Conservation (phyloP, 2,888 invertebrate genomes). For the Thelaira solivaga region DNA sequence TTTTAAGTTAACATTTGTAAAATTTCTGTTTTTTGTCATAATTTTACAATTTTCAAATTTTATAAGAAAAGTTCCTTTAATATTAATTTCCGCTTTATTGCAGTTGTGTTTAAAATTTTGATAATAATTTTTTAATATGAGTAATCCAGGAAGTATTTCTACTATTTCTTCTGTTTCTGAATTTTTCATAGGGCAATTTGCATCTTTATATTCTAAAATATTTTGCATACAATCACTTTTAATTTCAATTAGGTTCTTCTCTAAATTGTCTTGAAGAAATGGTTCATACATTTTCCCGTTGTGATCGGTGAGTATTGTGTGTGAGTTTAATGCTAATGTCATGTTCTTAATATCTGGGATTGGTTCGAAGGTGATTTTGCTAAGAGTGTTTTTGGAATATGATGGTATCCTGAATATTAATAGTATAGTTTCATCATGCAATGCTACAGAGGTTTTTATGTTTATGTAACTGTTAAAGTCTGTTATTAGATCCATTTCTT, state of each 20-base stretch:
- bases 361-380: constrained; percentile 37
- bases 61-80: too few species aligned
- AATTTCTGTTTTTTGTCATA: constrained; percentile 27
- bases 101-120: constrained; percentile 17
- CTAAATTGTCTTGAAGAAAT: constrained; percentile 31
- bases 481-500: constrained; percentile 51
- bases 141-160: constrained; percentile 39
- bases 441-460: constrained; percentile 40
- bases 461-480: constrained; percentile 53
- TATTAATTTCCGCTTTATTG: constrained; percentile 11
- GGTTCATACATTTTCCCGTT: constrained; percentile 27
- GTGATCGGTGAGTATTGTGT: constrained; percentile 29
- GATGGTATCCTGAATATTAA: constrained; percentile 25
- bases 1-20: constrained; percentile 35
- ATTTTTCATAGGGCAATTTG: constrained; percentile 31
- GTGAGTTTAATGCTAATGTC: constrained; percentile 6
- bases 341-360: constrained; percentile 36
- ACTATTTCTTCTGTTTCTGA: constrained; percentile 3
- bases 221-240: not conserved
- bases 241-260: not conserved
- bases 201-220: constrained; percentile 19
- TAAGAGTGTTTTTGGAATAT: constrained; percentile 20
- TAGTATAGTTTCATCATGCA: constrained; percentile 37
- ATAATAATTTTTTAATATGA: constrained; percentile 40
- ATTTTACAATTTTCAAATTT: constrained; percentile 50